Conservation (phyloP, 2,113 vertebrate genomes). For the Anhinga anhinga region DNA sequence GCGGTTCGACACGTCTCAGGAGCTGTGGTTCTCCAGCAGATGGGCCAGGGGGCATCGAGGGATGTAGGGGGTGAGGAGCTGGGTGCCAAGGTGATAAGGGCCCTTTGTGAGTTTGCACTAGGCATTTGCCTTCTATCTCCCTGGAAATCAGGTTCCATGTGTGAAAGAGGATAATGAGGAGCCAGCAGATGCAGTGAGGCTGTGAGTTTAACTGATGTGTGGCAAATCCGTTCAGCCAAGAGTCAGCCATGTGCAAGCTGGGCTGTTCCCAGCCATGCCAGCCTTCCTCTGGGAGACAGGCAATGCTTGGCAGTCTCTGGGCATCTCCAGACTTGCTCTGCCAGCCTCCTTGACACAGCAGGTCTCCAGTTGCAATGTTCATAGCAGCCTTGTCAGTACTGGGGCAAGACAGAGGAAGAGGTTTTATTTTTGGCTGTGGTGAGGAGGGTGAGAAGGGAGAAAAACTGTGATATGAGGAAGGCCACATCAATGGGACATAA, state of each 20-base stretch:
- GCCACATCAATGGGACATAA: background rate
- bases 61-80: fast-evolving
- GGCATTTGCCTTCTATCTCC: background rate
- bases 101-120: background rate
- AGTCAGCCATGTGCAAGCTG: background rate
- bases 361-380: background rate
- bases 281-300: background rate
- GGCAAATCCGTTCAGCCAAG: background rate
- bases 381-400: background rate
- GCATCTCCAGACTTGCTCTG: background rate
- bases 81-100: background rate
- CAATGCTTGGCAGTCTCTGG: background rate
- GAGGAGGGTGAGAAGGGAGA: background rate
- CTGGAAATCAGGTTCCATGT: background rate
- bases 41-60: no score
- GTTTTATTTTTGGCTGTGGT: background rate
- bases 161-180: background rate
- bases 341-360: background rate
- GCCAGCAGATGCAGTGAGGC: background rate
- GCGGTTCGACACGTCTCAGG: fast-evolving
- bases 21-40: background rate
- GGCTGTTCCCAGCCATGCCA: background rate
- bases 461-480: background rate
- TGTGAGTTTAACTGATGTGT: background rate
- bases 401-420: background rate